phyloP scores from a whole-genome alignment of 2,113 vertebrate species.

The Connochaetes taurinus region DNA sequence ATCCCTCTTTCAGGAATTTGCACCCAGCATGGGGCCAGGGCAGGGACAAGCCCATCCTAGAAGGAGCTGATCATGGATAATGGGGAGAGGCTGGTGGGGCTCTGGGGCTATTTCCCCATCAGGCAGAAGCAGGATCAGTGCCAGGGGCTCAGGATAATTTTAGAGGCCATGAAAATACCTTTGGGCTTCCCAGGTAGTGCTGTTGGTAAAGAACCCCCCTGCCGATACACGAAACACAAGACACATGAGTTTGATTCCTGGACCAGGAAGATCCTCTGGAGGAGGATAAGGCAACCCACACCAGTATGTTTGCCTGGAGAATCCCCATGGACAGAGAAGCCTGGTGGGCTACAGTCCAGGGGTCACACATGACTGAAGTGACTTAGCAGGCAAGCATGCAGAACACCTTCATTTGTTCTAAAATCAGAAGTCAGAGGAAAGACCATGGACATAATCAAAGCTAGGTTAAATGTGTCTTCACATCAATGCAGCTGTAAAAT shows the following conservation, averaged over 20 bases:
- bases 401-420: neutral
- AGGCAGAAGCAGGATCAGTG: rapidly evolving
- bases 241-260: neutral
- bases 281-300: neutral
- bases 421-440: neutral
- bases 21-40: neutral
- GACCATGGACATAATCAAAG: neutral
- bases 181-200: neutral
- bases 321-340: neutral
- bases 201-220: neutral
- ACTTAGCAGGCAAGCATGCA: neutral
- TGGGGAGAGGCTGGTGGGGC: neutral
- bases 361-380: neutral
- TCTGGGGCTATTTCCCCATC: rapidly evolving
- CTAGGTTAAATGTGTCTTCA: neutral
- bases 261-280: neutral
- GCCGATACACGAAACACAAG: neutral
- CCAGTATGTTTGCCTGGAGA: neutral
- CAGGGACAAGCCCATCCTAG: neutral
- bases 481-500: neutral
- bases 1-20: neutral
- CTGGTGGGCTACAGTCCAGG: neutral
- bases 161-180: neutral
- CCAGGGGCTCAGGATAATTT: neutral
- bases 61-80: rapidly evolving